Evolutionary conservation across 2,888 invertebrate genomes (phyloP).

Genomic region (Embidobia sp.): DNA sequence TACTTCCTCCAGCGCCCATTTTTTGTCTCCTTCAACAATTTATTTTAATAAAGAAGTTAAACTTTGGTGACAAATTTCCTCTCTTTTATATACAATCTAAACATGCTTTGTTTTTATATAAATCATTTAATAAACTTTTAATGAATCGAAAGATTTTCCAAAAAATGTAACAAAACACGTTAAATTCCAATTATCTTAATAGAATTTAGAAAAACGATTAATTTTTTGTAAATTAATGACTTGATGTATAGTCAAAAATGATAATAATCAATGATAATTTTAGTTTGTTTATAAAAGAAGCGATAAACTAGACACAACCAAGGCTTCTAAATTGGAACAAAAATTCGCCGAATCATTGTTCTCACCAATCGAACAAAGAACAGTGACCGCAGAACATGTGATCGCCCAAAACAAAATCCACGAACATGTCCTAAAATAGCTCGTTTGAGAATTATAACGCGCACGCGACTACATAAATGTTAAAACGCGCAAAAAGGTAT

Average conservation of each 20-base stretch:
- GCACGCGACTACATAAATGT: not conserved
- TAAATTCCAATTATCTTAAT: no score
- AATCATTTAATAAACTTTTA: not conserved
- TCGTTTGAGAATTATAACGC: conserved; percentile 33
- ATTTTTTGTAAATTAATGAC: no score
- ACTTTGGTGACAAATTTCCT: not conserved
- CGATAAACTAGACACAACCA: no score
- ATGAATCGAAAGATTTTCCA: conserved; percentile 2
- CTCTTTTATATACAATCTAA: no score
- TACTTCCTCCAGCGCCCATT: conserved; percentile 75
- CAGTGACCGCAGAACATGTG: conserved; percentile 41
- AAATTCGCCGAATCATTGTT: conserved; percentile 27
- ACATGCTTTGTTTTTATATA: no score
- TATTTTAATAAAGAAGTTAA: not conserved
- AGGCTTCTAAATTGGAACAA: no score
- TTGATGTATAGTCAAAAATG: no score
- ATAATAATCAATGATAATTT: no score
- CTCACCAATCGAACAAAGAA: conserved; percentile 51
- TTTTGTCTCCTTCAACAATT: conserved; percentile 6
- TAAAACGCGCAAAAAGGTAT: conserved; percentile 6
- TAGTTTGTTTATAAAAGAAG: no score
- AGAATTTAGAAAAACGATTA: no score
- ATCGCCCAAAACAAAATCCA: conserved; percentile 29
- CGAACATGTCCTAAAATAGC: conserved; percentile 31
- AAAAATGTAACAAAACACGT: no score